A percentile compares a stretch with the other conserved stretches of the same genome.
phyloP scores from a whole-genome alignment of 2,797 vertebrate species.

The Zalophus californianus region DNA sequence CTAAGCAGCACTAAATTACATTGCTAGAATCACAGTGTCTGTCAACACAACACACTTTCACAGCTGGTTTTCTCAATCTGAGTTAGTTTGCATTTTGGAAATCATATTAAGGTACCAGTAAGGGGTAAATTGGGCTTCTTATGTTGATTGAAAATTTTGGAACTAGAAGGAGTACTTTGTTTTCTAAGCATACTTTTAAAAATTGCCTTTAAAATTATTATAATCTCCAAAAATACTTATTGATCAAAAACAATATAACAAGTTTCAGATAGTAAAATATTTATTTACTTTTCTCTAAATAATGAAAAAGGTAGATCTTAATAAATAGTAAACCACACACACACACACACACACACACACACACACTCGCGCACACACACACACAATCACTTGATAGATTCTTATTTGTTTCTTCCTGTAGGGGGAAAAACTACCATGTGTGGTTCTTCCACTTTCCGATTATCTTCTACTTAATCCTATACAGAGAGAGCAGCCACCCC shows the following conservation, averaged over 20 bases:
- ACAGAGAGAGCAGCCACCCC: not conserved
- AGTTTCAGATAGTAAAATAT: constrained; percentile 34
- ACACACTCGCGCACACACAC: not conserved
- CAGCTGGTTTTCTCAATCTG: constrained; percentile 76
- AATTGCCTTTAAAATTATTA: not conserved
- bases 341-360: not conserved
- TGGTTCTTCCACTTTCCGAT: not conserved
- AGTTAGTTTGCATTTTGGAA: constrained; percentile 79
- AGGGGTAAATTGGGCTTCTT: constrained; percentile 49
- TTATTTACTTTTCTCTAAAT: constrained; percentile 46
- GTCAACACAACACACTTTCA: constrained; percentile 78
- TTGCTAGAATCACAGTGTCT: constrained; percentile 82
- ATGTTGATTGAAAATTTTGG: constrained; percentile 68
- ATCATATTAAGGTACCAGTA: constrained; percentile 68
- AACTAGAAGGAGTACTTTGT: constrained; percentile 43
- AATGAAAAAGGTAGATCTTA: not conserved
- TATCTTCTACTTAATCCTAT: not conserved
- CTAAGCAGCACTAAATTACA: constrained; percentile 84
- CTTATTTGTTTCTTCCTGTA: not conserved
- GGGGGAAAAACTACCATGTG: not conserved
- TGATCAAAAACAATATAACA: not conserved
- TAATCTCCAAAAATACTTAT: not conserved
- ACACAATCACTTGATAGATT: not conserved
- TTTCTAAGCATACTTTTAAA: constrained; percentile 45
- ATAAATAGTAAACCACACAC: not conserved